Conservation (phyloP, 2,797 vertebrate genomes). For the Neoniphon sammara region DNA sequence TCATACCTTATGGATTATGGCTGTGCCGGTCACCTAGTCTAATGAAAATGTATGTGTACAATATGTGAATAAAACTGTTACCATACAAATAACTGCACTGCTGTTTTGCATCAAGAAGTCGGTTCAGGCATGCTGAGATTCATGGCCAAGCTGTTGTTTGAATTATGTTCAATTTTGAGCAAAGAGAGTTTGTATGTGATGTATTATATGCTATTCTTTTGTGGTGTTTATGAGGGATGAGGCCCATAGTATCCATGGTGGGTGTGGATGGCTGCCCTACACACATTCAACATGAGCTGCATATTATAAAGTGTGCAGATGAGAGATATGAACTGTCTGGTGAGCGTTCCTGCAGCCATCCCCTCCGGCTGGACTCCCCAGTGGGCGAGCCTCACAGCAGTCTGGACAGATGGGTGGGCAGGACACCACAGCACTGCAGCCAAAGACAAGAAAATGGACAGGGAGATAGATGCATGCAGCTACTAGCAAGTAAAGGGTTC, state of each 20-base stretch:
- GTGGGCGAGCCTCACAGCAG: not conserved
- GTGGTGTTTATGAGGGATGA: not conserved
- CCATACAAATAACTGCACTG: not conserved
- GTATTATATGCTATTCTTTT: constrained; percentile 22
- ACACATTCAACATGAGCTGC: not conserved
- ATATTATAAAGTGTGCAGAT: constrained; percentile 12
- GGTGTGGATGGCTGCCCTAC: not conserved
- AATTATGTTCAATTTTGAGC: not conserved
- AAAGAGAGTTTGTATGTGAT: constrained; percentile 7
- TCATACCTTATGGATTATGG: constrained; percentile 16
- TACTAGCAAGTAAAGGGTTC: not conserved
- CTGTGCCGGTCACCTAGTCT: not conserved
- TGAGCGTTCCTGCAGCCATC: constrained; percentile 21
- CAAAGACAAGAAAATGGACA: not conserved
- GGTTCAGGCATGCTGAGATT: not conserved
- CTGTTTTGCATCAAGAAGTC: not conserved
- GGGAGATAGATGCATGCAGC: constrained; percentile 30
- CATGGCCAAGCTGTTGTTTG: not conserved
- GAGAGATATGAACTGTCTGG: constrained; percentile 29
- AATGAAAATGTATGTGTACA: constrained; percentile 42
- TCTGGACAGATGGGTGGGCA: constrained; percentile 37
- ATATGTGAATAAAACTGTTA: not conserved
- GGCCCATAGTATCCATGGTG: constrained; percentile 3
- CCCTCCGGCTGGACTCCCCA: constrained; percentile 7
- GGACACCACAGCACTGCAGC: not conserved